These are phyloP conservation scores for Formica exsecta DNA, from an alignment of 1,140 invertebrate species.

Conservation along the genomic window DNA sequence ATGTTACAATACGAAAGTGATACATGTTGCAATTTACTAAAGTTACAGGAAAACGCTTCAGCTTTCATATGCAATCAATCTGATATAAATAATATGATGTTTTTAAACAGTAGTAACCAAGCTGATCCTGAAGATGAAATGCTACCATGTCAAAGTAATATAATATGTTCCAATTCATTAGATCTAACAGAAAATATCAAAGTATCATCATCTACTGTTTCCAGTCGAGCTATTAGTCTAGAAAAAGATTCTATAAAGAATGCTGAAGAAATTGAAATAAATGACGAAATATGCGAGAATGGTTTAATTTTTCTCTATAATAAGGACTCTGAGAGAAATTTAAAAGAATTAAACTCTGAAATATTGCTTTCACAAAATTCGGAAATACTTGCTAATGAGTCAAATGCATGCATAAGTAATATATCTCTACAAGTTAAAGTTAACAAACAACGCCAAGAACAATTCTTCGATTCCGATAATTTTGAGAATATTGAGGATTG, in stretches of 20 bases:
- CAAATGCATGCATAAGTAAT: background rate
- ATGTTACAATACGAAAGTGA: background rate
- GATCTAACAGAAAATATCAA: background rate
- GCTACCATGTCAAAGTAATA: background rate
- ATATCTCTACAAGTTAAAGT: background rate
- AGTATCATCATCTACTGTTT: background rate
- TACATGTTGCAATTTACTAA: background rate
- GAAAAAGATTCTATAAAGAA: background rate
- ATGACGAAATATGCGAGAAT: background rate
- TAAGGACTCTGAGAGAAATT: constrained; percentile 1
- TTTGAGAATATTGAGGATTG: constrained; percentile 25
- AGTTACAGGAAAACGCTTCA: background rate
- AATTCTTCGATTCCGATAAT: background rate
- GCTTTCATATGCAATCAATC: background rate
- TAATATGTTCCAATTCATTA: background rate
- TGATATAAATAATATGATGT: background rate
- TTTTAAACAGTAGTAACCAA: background rate
- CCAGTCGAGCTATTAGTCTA: background rate
- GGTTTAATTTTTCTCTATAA: background rate
- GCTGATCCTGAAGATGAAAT: background rate
- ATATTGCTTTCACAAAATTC: background rate
- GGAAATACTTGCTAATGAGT: background rate
- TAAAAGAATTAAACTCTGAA: background rate
- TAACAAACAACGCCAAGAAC: background rate
- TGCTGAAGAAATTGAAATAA: background rate